Evolutionary conservation across 2,797 vertebrate genomes (phyloP).

Genomic region (Parotocinclus haroldoi): DNA sequence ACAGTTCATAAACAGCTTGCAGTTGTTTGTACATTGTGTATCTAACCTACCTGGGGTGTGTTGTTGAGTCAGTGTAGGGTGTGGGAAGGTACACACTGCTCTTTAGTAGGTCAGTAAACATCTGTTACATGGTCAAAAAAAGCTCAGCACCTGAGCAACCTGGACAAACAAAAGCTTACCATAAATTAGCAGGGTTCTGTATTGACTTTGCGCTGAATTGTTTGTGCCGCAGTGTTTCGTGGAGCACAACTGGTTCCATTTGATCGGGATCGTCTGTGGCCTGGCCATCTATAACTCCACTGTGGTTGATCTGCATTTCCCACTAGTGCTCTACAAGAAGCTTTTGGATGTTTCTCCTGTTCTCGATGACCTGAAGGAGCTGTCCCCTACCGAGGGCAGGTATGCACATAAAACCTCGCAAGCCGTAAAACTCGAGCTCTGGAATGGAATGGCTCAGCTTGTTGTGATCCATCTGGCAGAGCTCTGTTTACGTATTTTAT

Average conservation of each 20-base stretch:
- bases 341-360: slow-evolving; percentile 80
- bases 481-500: not conserved
- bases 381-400: slow-evolving; percentile 95
- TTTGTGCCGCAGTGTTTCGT: slow-evolving; percentile 87
- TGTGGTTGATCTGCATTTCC: slow-evolving; percentile 95
- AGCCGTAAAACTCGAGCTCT: too few relatives aligned
- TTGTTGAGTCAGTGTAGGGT: not conserved
- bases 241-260: slow-evolving; percentile 96
- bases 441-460: too few relatives aligned
- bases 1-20: too few relatives aligned
- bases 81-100: not conserved
- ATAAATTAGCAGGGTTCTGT: not conserved
- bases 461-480: too few relatives aligned
- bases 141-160: not conserved
- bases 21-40: too few relatives aligned
- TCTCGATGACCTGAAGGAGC: slow-evolving; percentile 91
- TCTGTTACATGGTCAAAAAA: not conserved
- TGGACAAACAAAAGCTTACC: not conserved
- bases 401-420: slow-evolving; percentile 50
- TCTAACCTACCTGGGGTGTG: too few relatives aligned
- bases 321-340: slow-evolving; percentile 94
- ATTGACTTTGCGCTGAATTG: not conserved
- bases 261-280: slow-evolving; percentile 94
- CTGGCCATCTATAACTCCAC: slow-evolving; percentile 97
- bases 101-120: not conserved